A percentile compares a stretch with the other conserved stretches of the same genome.
phyloP scores from a whole-genome alignment of 2,113 vertebrate species.

The Isichthys henryi region DNA sequence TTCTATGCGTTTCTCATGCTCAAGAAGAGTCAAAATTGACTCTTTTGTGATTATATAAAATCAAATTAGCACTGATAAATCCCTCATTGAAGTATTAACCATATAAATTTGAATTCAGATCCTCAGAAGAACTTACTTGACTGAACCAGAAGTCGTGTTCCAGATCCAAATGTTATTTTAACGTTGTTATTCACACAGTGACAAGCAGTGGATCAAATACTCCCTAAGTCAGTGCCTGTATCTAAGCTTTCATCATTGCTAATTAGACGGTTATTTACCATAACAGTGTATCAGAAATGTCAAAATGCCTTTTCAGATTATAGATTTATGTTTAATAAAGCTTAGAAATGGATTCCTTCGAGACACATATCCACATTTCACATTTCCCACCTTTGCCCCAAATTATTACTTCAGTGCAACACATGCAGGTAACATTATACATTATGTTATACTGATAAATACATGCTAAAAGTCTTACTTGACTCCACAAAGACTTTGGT shows the following conservation, averaged over 20 bases:
- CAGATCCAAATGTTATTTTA: constrained; percentile 29
- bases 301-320: not conserved
- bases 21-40: too few relatives aligned
- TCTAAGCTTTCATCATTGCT: not conserved
- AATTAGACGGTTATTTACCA: not conserved
- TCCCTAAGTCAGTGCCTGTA: not conserved
- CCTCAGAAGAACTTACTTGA: constrained; percentile 31
- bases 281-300: not conserved
- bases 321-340: constrained; percentile 6
- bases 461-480: constrained; percentile 29
- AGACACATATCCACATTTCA: not conserved
- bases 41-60: constrained; percentile 6
- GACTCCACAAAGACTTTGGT: constrained; percentile 23
- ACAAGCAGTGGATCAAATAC: constrained; percentile 14
- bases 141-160: constrained; percentile 20
- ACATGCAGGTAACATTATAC: not conserved
- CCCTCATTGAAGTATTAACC: not conserved
- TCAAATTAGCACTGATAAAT: not conserved
- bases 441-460: not conserved
- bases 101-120: not conserved
- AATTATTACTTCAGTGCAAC: constrained; percentile 7
- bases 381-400: not conserved
- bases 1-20: too few relatives aligned
- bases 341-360: not conserved
- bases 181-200: constrained; percentile 27